A percentile compares a stretch with the other conserved stretches of the same genome.
These are phyloP conservation scores for Cheilosia pagana DNA, from an alignment of 2,888 invertebrate species.

Conservation along the genomic window DNA sequence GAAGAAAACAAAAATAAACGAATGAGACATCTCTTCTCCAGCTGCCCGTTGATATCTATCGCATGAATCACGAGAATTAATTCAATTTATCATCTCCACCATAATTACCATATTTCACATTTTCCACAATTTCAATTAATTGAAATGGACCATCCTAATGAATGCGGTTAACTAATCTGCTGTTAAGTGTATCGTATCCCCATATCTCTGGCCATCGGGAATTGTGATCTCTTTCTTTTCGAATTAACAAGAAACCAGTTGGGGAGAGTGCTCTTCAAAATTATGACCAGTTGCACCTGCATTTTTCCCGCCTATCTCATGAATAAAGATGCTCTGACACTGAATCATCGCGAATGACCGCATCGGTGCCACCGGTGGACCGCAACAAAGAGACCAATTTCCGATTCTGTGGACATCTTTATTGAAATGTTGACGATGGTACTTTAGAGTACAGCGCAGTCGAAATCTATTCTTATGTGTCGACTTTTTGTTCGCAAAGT, in stretches of 20 bases:
- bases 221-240: slow-evolving; percentile 5
- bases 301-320: background rate
- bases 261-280: background rate
- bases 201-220: background rate
- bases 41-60: background rate
- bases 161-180: slow-evolving; percentile 54
- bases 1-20: background rate
- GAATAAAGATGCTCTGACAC: background rate
- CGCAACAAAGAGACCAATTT: slow-evolving; percentile 54
- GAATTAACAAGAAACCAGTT: slow-evolving; percentile 14
- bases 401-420: slow-evolving; percentile 24
- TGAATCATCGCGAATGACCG: background rate
- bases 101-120: slow-evolving; percentile 59
- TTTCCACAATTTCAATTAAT: slow-evolving; percentile 48
- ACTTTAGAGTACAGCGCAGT: slow-evolving; percentile 2
- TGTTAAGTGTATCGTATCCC: background rate
- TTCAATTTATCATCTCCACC: slow-evolving; percentile 55
- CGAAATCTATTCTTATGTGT: slow-evolving; percentile 21
- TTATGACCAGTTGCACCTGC: slow-evolving; percentile 19
- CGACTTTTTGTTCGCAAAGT: slow-evolving; percentile 18
- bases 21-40: slow-evolving; percentile 4
- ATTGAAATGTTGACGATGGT: slow-evolving; percentile 36
- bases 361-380: slow-evolving; percentile 20
- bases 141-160: slow-evolving; percentile 44
- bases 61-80: slow-evolving; percentile 35